Base-by-base conservation (phyloP, 2,113 vertebrate species). In the Anoplopoma fimbria region DNA sequence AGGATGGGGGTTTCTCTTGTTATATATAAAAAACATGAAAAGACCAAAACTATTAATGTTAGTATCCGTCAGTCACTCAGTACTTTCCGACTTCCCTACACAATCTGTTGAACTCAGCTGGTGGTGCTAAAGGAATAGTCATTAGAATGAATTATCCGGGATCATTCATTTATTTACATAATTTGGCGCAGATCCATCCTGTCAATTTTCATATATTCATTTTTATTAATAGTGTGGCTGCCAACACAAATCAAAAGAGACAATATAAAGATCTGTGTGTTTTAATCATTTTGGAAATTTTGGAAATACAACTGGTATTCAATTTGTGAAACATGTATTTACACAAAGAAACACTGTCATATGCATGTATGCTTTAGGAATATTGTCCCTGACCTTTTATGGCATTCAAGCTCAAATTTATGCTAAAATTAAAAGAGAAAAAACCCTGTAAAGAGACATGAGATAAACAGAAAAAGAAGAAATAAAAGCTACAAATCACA, bases 401-500 rank as follows among this genome's bases (percentile, higher is more conserved):
- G n/a, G 9, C 29, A 47, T 34, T 57, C 7, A 62, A n/a, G 36
- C n/a, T 45, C 31, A 23, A n/a, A n/a, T n/a, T 69, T 49, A 14
- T 36, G 34, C 47, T 4, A 63, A 40, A 42, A 45, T 12, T 4
- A 4, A 75, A 51, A 61, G 33, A 53, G 14, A 76, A 69, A 53
- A 62, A 13, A 9, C 25, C 38, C 3, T 1, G 2, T 27, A 25
- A 64, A 60, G 45, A 61, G 58, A 69, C 21, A 47, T 71, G 47
- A 64, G 51, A 77, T 23, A n/a, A n/a, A 72, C 6, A 63, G 23
- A 27, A 55, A 61, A 23, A 53, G 42, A 9, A 55, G 25, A 23
- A 15, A 23, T 47, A 63, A 60, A 60, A 49, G 51, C 77, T 80
- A 63, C 75, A 81, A 65, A 87, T 84, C 70, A 80, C 77, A 84